Evolutionary conservation across 2,113 vertebrate species (phyloP).

Genomic region (Spea multiplicata): DNA sequence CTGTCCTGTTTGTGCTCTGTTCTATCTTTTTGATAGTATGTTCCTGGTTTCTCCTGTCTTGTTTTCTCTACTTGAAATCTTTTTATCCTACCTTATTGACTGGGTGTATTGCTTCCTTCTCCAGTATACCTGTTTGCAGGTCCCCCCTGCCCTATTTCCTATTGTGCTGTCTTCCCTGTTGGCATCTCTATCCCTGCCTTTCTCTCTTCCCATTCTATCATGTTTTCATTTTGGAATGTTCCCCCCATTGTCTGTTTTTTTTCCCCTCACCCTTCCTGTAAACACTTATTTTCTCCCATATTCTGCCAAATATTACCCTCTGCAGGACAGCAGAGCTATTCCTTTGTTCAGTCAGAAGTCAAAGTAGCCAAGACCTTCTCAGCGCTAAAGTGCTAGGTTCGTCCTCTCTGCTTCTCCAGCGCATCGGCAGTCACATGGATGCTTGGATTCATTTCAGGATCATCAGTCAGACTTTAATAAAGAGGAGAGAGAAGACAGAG

Average conservation of each 20-base stretch:
- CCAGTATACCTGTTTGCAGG: too few species aligned
- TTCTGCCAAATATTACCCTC: background rate
- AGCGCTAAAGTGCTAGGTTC: background rate
- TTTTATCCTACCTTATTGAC: too few species aligned
- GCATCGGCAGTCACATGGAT: background rate
- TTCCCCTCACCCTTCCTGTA: background rate
- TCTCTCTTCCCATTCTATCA: background rate
- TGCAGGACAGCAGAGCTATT: background rate
- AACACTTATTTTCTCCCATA: background rate
- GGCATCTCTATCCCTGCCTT: background rate
- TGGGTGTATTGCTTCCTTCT: too few species aligned
- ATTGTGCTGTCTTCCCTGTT: background rate
- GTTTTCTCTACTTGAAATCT: too few species aligned
- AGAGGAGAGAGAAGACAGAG: constrained; percentile 17
- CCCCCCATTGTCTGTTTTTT: background rate
- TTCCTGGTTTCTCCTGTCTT: too few species aligned
- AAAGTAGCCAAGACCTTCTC: background rate
- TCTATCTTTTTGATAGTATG: too few species aligned
- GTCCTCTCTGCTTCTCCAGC: background rate
- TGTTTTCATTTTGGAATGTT: background rate
- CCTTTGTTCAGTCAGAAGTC: constrained; percentile 28
- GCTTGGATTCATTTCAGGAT: background rate
- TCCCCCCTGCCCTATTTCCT: too few species aligned
- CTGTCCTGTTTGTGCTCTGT: too few species aligned
- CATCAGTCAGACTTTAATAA: background rate